phyloP scores from a whole-genome alignment of 2,888 invertebrate species.

The Drosophila acutilabella region DNA sequence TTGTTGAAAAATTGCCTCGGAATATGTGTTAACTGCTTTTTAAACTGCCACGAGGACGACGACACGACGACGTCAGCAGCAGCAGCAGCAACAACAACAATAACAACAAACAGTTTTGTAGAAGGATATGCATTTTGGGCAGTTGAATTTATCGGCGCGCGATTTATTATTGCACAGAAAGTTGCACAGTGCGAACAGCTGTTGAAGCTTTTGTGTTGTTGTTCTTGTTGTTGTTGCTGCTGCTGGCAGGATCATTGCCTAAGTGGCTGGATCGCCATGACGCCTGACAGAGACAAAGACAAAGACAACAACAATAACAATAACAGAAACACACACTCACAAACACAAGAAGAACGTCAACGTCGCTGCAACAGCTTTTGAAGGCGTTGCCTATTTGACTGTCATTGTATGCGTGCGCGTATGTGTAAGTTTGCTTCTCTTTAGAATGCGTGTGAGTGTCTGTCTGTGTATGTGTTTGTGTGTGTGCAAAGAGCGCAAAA shows the following conservation, averaged over 20 bases:
- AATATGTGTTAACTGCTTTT: conserved; percentile 85
- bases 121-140: conserved; percentile 73
- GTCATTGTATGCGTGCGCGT: conserved; percentile 39
- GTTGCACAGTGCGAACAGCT: conserved; percentile 27
- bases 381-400: conserved; percentile 82
- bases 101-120: conserved; percentile 15
- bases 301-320: conserved; percentile 1
- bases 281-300: conserved; percentile 29
- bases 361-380: conserved; percentile 68
- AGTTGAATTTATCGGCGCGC: conserved; percentile 70
- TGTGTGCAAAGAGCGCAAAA: conserved; percentile 57
- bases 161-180: conserved; percentile 63
- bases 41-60: conserved; percentile 83
- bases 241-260: conserved; percentile 68
- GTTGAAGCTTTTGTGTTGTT: conserved; percentile 30
- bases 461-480: conserved; percentile 41
- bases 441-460: conserved; percentile 29
- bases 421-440: conserved; percentile 44
- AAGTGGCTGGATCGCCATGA: conserved; percentile 73
- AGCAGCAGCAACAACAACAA: conserved; percentile 28
- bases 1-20: conserved; percentile 83
- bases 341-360: conserved; percentile 7
- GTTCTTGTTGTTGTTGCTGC: conserved; percentile 31
- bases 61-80: conserved; percentile 63
- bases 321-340: neutral